phyloP scores from a whole-genome alignment of 2,113 vertebrate species.

The Nannospalax galili region DNA sequence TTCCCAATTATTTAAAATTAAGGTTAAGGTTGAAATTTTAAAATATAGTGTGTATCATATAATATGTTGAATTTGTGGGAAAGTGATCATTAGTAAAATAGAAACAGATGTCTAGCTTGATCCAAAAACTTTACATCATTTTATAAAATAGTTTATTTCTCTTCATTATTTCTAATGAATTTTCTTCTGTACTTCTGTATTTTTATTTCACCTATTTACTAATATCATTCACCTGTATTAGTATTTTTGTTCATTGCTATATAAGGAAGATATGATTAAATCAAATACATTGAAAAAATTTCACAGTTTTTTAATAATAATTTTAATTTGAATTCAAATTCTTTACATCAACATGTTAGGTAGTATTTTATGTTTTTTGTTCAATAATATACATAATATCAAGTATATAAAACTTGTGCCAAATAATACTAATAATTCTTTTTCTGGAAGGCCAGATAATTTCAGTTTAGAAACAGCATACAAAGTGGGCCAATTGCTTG shows the following conservation, averaged over 20 bases:
- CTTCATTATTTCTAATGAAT: not conserved
- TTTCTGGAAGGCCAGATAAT: not conserved
- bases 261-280: not conserved
- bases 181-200: not conserved
- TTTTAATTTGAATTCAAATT: not conserved
- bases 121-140: not conserved
- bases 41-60: not conserved
- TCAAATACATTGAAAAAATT: not conserved
- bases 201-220: not conserved
- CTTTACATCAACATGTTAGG: not conserved
- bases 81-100: not conserved
- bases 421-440: not conserved
- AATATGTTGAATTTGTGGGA: not conserved
- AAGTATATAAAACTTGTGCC: not conserved
- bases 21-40: not conserved
- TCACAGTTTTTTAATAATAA: not conserved
- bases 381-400: not conserved
- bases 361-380: not conserved
- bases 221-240: no score
- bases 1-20: not conserved
- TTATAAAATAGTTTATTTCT: not conserved
- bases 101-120: not conserved
- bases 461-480: constrained; percentile 46
- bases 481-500: not conserved
- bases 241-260: not conserved